Base-by-base conservation (phyloP, 2,797 vertebrate genomes). In the Sebastes baramenuke region DNA sequence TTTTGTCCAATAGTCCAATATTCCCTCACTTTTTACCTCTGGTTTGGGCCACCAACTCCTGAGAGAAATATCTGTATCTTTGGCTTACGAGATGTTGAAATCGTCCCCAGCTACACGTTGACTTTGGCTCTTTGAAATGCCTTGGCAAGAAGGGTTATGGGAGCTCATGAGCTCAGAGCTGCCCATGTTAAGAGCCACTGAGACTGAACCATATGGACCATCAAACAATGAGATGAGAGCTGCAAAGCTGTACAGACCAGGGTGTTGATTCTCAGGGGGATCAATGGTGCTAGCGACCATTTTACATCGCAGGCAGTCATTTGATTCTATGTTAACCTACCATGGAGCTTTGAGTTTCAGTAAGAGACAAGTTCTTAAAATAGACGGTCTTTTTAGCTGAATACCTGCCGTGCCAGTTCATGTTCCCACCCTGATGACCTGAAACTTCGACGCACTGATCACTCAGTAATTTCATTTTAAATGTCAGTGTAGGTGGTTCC, bases 191-290 rank as follows among this genome's bases (percentile, higher is more conserved):
- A 42, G 27, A 76, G 58, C 73, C 59, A 30, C 77, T 69, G 75
- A 69, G 85, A 73, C 75, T 58, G 68, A 54, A 27, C 72, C 69
- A 72, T 71, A 73, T 73, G 69, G 83, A 75, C 42, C 60, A 64
- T 55, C 60, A 55, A 65, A 71, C 55, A 80, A 58, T 30, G 52
- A 52, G n/a, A 80, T 46, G 58, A 76, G 58, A 77, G 38, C 71
- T 71, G 75, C 67, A 68, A 60, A 66, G 56, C 11, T 1, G 36
- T 27, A 20, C 72, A 46, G 68, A 67, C 58, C 62, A 18, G 56
- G 29, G 27, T 72, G 74, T 56, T 78, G 54, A 62, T 27, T 62
- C 83, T 60, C 61, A 14, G 9, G 16, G 36, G 60, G 68, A 60
- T 80, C 2, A 18, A 36, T 58, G 60, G 9, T 13, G 7, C 6